Conservation (phyloP, 2,888 invertebrate species). For the Eilema depressum region DNA sequence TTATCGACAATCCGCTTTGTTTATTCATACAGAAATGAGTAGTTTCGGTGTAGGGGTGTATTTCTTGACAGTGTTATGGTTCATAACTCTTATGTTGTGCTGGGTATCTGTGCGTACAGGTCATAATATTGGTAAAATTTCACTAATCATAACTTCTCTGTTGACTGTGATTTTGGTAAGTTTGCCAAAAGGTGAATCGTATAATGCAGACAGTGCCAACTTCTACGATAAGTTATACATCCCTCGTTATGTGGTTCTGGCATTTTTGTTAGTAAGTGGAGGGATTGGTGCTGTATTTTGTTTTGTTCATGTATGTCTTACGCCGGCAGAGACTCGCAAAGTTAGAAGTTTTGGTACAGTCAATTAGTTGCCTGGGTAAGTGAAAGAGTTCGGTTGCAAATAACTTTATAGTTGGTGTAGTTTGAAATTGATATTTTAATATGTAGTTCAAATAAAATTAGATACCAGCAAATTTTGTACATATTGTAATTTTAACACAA, state of each 20-base stretch:
- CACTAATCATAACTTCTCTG: slow-evolving; percentile 83
- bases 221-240: slow-evolving; percentile 80
- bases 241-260: slow-evolving; percentile 66
- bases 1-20: slow-evolving; percentile 46
- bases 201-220: slow-evolving; percentile 71
- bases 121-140: slow-evolving; percentile 88
- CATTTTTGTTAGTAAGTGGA: slow-evolving; percentile 65
- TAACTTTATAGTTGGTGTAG: background rate
- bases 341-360: slow-evolving; percentile 67
- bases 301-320: slow-evolving; percentile 69
- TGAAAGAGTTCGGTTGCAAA: slow-evolving; percentile 43
- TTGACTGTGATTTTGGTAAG: slow-evolving; percentile 87
- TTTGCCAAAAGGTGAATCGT: slow-evolving; percentile 86
- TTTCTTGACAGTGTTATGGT: slow-evolving; percentile 89
- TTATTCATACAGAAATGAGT: slow-evolving; percentile 64
- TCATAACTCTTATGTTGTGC: slow-evolving; percentile 88
- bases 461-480: background rate
- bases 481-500: background rate
- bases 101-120: slow-evolving; percentile 89
- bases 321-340: slow-evolving; percentile 72
- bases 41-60: slow-evolving; percentile 90
- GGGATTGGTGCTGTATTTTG: slow-evolving; percentile 64
- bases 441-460: background rate
- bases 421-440: background rate
- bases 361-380: slow-evolving; percentile 66